A percentile compares a stretch with the other conserved stretches of the same genome.
These are phyloP conservation scores for Polypterus bichir DNA, from an alignment of 2,113 vertebrate genomes.

Conservation along the genomic window DNA sequence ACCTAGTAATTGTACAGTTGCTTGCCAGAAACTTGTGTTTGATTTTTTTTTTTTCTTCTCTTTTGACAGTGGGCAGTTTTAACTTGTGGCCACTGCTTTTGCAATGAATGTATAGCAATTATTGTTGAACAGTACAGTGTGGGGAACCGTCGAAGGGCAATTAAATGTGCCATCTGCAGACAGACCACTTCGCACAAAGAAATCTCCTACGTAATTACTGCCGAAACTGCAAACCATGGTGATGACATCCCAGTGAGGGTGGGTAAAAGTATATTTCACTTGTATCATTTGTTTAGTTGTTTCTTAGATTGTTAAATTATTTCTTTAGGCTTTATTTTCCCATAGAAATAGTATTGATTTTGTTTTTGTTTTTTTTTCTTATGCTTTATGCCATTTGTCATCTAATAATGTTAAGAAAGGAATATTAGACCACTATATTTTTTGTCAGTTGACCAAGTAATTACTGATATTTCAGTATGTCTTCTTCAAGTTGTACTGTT, in stretches of 20 bases:
- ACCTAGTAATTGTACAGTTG: neutral
- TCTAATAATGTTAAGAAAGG: no score
- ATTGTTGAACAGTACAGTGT: constrained; percentile 91
- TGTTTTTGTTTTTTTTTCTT: neutral
- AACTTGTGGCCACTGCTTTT: constrained; percentile 94
- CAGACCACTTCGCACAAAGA: constrained; percentile 89
- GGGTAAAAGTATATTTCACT: neutral
- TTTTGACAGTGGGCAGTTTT: constrained; percentile 83
- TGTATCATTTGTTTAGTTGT: neutral
- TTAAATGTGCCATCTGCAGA: constrained; percentile 92
- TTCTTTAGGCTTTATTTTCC: neutral
- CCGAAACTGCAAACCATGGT: constrained; percentile 65
- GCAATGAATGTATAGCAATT: constrained; percentile 86
- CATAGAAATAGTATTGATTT: neutral
- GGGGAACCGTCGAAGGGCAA: constrained; percentile 72
- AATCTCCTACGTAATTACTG: constrained; percentile 93
- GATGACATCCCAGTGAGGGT: constrained; percentile 90
- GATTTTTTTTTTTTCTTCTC: constrained; percentile 15
- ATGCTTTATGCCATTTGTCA: neutral
- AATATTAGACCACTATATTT: no score
- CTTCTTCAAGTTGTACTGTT: no score
- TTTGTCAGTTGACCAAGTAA: no score
- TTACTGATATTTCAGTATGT: no score
- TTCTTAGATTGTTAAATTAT: neutral
- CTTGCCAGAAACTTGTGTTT: neutral